Evolutionary conservation across 2,113 vertebrate genomes (phyloP).

Genomic region (Paracanthobrama guichenoti): DNA sequence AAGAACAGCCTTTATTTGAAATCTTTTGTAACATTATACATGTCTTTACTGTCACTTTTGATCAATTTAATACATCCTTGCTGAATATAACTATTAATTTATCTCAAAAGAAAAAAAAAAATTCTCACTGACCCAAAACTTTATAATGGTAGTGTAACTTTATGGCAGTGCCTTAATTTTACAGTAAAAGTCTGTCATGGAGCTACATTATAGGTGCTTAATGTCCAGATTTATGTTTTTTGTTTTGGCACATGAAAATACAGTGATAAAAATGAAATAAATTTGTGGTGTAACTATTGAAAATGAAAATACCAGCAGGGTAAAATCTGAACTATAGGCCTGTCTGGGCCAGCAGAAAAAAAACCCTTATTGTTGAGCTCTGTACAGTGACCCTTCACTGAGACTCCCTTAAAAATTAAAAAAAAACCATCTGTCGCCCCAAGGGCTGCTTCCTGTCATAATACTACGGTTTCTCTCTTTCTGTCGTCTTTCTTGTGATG

Average conservation of each 20-base stretch:
- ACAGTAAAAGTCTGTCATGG: neutral
- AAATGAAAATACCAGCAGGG: neutral
- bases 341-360: constrained; percentile 1
- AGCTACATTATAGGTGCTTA: neutral
- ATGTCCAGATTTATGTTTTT: neutral
- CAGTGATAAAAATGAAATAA: neutral
- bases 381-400: constrained; percentile 29
- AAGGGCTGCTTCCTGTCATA: constrained; percentile 11
- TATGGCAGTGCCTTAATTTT: neutral
- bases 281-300: neutral
- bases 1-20: neutral
- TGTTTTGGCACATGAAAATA: neutral
- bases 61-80: neutral
- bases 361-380: neutral
- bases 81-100: neutral
- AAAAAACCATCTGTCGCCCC: neutral
- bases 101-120: neutral
- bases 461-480: constrained; percentile 31
- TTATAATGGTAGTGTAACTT: neutral
- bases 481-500: constrained; percentile 44
- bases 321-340: neutral
- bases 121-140: neutral
- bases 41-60: neutral
- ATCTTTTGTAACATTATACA: neutral
- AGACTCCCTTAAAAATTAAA: neutral